Evolutionary conservation across 1,140 invertebrate species (phyloP).

Genomic region (Coptotermes formosanus): DNA sequence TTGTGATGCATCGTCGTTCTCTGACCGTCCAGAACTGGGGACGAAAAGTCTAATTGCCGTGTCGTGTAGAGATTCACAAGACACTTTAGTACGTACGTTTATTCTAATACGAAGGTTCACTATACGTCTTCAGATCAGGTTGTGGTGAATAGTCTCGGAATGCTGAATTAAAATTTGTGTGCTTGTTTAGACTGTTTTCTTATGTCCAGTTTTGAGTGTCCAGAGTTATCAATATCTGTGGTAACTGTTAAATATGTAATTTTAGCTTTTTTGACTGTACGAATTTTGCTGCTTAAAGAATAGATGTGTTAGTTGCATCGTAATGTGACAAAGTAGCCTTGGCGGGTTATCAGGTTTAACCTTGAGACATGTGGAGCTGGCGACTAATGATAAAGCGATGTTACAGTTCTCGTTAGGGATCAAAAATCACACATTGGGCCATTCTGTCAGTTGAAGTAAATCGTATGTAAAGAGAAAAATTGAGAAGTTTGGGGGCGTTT

Average conservation of each 20-base stretch:
- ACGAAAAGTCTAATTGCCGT: not conserved
- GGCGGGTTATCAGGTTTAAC: conserved; percentile 1
- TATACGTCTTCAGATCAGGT: not conserved
- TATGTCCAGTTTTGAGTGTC: not conserved
- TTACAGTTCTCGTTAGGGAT: not conserved
- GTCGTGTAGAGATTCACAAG: not conserved
- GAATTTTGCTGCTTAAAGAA: not conserved
- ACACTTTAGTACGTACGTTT: not conserved
- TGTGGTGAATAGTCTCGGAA: not conserved
- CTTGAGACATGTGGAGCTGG: conserved; percentile 11
- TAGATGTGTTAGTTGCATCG: conserved; percentile 4
- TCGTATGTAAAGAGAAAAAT: not conserved
- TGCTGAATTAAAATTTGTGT: too few species aligned
- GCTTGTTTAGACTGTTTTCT: not conserved
- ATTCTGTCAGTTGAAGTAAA: not conserved
- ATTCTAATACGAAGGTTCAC: not conserved
- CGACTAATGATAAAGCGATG: not conserved
- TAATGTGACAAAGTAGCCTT: conserved; percentile 12
- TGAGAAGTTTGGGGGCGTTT: too few species aligned
- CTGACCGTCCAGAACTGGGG: not conserved
- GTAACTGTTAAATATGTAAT: not conserved
- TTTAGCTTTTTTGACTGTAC: not conserved
- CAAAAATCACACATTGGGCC: not conserved
- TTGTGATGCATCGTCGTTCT: not conserved
- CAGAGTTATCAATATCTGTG: too few species aligned